Evolutionary conservation across 2,113 vertebrate species (phyloP).

Genomic region (Larimichthys crocea): DNA sequence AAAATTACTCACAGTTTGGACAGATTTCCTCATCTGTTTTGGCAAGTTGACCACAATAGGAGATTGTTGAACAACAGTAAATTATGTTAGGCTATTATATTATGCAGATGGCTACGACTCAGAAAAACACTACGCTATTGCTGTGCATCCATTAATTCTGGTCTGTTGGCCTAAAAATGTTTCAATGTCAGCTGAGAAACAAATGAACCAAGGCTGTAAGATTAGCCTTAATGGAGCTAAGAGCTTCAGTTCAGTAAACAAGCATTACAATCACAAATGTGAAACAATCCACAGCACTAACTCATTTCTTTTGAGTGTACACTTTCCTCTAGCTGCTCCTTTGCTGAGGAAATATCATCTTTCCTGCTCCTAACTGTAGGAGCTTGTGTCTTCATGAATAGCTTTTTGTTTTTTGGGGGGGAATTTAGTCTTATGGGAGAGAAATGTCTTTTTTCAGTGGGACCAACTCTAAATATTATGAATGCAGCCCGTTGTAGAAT

Average conservation of each 20-base stretch:
- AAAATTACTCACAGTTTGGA: background rate
- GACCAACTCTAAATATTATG: slow-evolving; percentile 18
- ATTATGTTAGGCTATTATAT: background rate
- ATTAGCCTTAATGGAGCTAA: background rate
- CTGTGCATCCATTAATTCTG: background rate
- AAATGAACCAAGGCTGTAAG: slow-evolving; percentile 17
- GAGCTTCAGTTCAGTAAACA: background rate
- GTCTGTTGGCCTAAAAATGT: slow-evolving; percentile 1
- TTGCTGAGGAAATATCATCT: background rate
- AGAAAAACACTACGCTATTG: background rate
- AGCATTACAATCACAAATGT: background rate
- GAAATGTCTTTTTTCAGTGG: background rate
- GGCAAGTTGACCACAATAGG: slow-evolving; percentile 1
- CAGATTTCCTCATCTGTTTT: background rate
- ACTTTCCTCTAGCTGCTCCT: background rate
- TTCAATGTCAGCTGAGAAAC: slow-evolving; percentile 4
- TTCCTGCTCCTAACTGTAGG: background rate
- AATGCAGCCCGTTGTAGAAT: background rate
- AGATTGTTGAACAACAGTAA: background rate
- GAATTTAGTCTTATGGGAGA: slow-evolving; percentile 14
- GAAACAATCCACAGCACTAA: slow-evolving; percentile 3
- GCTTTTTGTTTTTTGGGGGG: background rate
- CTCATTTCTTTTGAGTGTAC: background rate
- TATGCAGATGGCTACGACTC: background rate
- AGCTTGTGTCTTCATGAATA: background rate